A percentile compares a stretch with the other conserved stretches of the same genome.
phyloP scores from a whole-genome alignment of 2,888 invertebrate species.

The Callosobruchus maculatus region DNA sequence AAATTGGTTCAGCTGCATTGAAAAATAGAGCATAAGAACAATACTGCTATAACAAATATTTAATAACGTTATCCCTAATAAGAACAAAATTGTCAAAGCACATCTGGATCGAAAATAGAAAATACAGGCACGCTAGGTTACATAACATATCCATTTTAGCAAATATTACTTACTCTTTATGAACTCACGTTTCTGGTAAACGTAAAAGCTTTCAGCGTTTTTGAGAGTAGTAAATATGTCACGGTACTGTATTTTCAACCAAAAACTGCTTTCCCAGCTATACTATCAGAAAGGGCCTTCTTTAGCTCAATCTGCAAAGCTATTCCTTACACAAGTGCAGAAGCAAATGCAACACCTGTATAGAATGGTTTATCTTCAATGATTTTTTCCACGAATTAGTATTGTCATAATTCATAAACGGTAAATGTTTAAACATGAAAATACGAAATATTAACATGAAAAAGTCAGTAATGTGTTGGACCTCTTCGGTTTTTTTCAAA shows the following conservation, averaged over 20 bases:
- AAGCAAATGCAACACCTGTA: too few species aligned
- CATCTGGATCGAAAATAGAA: conserved; percentile 8
- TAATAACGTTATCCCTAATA: not conserved
- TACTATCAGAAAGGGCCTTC: too few species aligned
- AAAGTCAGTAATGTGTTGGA: too few species aligned
- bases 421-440: too few species aligned
- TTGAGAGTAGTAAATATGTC: not conserved
- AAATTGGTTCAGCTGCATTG: too few species aligned
- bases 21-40: conserved; percentile 14
- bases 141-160: conserved; percentile 22
- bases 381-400: too few species aligned
- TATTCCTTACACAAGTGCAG: too few species aligned
- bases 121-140: conserved; percentile 38
- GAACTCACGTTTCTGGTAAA: conserved; percentile 31
- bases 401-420: too few species aligned
- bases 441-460: too few species aligned
- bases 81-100: not conserved
- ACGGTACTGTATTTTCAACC: not conserved
- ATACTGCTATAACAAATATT: conserved; percentile 16
- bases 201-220: conserved; percentile 25
- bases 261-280: not conserved
- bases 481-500: too few species aligned
- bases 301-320: too few species aligned
- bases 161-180: conserved; percentile 37
- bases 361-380: too few species aligned